A percentile compares a stretch with the other conserved stretches of the same genome.
phyloP scores from a whole-genome alignment of 2,113 vertebrate genomes.

The Piprites chloris region DNA sequence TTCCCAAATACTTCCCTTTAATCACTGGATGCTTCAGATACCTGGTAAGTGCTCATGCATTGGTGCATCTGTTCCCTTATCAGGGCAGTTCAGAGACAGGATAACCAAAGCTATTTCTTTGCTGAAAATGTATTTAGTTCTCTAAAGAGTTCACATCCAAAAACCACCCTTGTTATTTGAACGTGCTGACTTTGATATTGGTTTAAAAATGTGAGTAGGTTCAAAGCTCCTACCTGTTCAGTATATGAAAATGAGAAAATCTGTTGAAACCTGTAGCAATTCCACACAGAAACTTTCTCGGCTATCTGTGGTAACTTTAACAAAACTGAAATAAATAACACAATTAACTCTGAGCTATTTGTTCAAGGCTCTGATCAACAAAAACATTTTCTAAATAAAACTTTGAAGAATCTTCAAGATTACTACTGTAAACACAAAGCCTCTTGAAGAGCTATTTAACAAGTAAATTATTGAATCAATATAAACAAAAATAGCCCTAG shows the following conservation, averaged over 20 bases:
- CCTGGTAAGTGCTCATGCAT: neutral
- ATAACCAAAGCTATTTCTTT: neutral
- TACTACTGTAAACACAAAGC: neutral
- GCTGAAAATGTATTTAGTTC: neutral
- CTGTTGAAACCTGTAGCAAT: neutral
- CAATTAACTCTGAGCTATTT: neutral
- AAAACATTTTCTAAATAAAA: neutral
- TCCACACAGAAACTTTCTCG: neutral
- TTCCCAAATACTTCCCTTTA: neutral
- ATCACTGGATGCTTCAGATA: neutral
- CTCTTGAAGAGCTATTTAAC: neutral
- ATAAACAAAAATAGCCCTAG: neutral
- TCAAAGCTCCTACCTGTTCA: neutral
- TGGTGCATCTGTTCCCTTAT: neutral
- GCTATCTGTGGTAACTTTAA: neutral
- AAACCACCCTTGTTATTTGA: neutral
- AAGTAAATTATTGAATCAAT: neutral
- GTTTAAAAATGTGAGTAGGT: neutral
- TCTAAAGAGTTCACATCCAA: neutral
- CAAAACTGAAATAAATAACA: neutral
- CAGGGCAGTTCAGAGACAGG: neutral
- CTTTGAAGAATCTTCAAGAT: neutral
- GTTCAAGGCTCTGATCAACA: neutral
- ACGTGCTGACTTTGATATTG: neutral
- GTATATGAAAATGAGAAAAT: neutral